phyloP scores from a whole-genome alignment of 2,888 invertebrate genomes.

The Platerodrilus igneus region DNA sequence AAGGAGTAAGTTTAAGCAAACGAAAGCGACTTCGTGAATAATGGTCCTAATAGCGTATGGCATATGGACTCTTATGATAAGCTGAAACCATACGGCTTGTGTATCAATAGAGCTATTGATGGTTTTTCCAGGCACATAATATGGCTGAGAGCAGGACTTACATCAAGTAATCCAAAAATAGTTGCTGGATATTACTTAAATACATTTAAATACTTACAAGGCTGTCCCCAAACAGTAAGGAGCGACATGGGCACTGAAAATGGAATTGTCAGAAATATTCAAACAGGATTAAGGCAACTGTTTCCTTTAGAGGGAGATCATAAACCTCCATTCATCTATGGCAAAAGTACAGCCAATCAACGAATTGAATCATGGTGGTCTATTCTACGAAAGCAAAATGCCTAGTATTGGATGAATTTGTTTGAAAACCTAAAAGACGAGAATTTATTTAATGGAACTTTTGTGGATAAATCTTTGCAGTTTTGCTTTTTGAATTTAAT shows the following conservation, averaged over 20 bases:
- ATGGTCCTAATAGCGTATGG: constrained; percentile 22
- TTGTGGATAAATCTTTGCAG: constrained; percentile 10
- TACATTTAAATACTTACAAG: neutral
- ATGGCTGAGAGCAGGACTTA: constrained; percentile 7
- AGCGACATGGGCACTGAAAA: constrained; percentile 27
- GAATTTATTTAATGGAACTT: constrained; percentile 8
- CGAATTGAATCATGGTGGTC: constrained; percentile 24
- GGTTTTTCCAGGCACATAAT: constrained; percentile 12
- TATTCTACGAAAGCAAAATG: constrained; percentile 12
- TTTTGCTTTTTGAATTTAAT: constrained; percentile 15
- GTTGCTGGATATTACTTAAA: constrained; percentile 3
- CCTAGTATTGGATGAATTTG: constrained; percentile 17
- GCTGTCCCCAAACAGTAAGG: constrained; percentile 2
- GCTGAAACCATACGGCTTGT: constrained; percentile 11
- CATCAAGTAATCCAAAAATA: constrained; percentile 11
- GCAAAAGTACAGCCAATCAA: constrained; percentile 19
- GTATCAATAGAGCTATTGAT: constrained; percentile 11
- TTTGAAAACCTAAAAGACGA: constrained; percentile 12
- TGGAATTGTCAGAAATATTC: constrained; percentile 15
- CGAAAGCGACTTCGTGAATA: constrained; percentile 15
- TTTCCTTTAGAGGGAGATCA: too few relatives aligned
- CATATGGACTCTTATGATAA: constrained; percentile 21
- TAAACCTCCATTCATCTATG: constrained; percentile 16
- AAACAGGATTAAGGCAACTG: constrained; percentile 11
- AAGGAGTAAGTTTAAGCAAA: constrained; percentile 17